phyloP scores from a whole-genome alignment of 2,888 invertebrate genomes.

The Archips crataeganus region DNA sequence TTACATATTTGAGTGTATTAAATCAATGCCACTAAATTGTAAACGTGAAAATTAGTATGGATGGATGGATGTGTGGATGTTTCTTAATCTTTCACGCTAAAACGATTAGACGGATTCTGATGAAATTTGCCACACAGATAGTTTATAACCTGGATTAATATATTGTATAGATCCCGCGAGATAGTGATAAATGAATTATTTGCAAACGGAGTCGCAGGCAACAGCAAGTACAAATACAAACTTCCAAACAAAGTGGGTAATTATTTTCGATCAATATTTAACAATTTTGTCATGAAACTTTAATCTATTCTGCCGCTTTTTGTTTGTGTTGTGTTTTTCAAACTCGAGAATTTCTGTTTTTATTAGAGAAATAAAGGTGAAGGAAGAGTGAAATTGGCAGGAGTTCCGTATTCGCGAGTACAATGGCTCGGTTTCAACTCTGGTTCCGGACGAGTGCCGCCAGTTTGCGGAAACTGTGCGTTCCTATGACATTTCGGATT shows the following conservation, averaged over 20 bases:
- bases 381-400: constrained; percentile 11
- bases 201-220: too few species aligned
- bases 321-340: neutral
- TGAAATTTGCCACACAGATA: too few species aligned
- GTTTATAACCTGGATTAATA: too few species aligned
- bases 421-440: constrained; percentile 5
- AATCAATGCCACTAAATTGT: too few species aligned
- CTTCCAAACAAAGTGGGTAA: neutral
- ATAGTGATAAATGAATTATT: too few species aligned
- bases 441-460: constrained; percentile 2
- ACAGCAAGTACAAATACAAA: neutral
- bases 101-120: too few species aligned
- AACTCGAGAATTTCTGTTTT: constrained; percentile 2
- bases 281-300: neutral
- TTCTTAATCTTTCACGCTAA: too few species aligned
- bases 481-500: constrained; percentile 16
- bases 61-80: too few species aligned
- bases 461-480: constrained; percentile 13
- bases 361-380: constrained; percentile 24
- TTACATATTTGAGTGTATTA: too few species aligned
- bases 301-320: neutral
- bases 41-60: too few species aligned
- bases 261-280: neutral
- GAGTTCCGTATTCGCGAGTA: constrained; percentile 20
- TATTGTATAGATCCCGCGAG: too few species aligned